phyloP scores from a whole-genome alignment of 2,888 invertebrate genomes.

The Furcula furcula region DNA sequence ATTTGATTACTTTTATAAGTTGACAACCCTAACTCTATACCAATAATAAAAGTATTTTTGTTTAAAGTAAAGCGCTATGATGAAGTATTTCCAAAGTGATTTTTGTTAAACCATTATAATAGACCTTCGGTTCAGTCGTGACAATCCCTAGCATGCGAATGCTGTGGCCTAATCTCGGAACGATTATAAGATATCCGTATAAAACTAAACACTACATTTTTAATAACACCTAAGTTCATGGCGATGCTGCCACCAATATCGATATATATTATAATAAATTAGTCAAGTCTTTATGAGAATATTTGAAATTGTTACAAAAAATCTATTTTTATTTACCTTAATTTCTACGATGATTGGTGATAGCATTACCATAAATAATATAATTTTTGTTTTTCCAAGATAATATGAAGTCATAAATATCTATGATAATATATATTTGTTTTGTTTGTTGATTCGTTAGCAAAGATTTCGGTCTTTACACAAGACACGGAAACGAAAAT shows the following conservation, averaged over 20 bases:
- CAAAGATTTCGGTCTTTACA: slow-evolving; percentile 53
- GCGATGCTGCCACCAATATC: slow-evolving; percentile 49
- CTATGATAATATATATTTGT: slow-evolving; percentile 36
- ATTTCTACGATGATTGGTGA: slow-evolving; percentile 36
- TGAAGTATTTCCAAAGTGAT: no score
- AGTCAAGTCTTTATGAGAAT: slow-evolving; percentile 32
- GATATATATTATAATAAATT: slow-evolving; percentile 32
- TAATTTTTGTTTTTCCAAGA: slow-evolving; percentile 25
- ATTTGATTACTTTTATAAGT: no score
- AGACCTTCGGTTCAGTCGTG: no score
- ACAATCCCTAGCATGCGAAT: no score
- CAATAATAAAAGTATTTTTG: no score
- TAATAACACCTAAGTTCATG: slow-evolving; percentile 31
- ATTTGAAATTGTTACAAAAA: slow-evolving; percentile 35
- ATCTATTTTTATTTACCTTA: slow-evolving; percentile 24
- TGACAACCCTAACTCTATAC: no score
- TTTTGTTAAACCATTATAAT: no score
- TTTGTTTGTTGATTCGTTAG: slow-evolving; percentile 32
- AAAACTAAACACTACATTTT: slow-evolving; percentile 58
- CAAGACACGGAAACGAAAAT: slow-evolving; percentile 42
- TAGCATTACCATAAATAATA: slow-evolving; percentile 42
- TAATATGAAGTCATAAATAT: slow-evolving; percentile 44
- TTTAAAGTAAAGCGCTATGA: no score
- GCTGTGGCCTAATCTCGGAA: not conserved
- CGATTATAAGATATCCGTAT: slow-evolving; percentile 46